Conservation (phyloP, 2,888 invertebrate species). For the Coenonympha arcania region DNA sequence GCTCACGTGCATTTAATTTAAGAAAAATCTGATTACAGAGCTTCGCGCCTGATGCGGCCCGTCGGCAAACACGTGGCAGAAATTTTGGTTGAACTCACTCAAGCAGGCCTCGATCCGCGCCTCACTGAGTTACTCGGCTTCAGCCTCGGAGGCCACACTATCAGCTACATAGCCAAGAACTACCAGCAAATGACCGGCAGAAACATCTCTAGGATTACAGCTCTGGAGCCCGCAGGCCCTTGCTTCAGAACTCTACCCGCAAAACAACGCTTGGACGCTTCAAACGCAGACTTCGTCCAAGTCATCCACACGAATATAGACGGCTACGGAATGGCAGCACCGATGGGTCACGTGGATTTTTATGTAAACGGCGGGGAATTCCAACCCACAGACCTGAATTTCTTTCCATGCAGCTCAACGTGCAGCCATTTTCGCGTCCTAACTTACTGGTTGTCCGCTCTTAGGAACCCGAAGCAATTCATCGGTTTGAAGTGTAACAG, state of each 20-base stretch:
- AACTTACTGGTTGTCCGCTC: slow-evolving; percentile 48
- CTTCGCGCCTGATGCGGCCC: slow-evolving; percentile 64
- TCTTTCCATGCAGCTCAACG: slow-evolving; percentile 53
- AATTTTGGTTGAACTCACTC: slow-evolving; percentile 47
- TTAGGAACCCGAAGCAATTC: slow-evolving; percentile 53
- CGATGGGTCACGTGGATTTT: slow-evolving; percentile 63
- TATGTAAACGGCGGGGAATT: slow-evolving; percentile 66
- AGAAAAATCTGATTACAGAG: slow-evolving; percentile 38
- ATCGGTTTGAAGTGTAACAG: slow-evolving; percentile 50
- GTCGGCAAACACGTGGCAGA: slow-evolving; percentile 62
- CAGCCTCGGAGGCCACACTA: slow-evolving; percentile 62
- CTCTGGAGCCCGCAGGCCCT: slow-evolving; percentile 62
- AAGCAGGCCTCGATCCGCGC: slow-evolving; percentile 49
- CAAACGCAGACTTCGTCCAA: slow-evolving; percentile 61
- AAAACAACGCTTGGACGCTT: slow-evolving; percentile 46
- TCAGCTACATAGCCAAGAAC: slow-evolving; percentile 55
- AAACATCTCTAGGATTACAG: slow-evolving; percentile 57
- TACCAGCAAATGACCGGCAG: slow-evolving; percentile 51
- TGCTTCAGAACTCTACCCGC: slow-evolving; percentile 52
- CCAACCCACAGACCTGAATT: slow-evolving; percentile 54
- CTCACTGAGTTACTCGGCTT: slow-evolving; percentile 59
- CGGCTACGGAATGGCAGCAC: slow-evolving; percentile 60
- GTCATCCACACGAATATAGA: slow-evolving; percentile 67
- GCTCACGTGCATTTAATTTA: no score
- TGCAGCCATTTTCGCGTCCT: slow-evolving; percentile 63